Percentiles rank a stretch among this genome's conserved stretches.
Conservation (phyloP, 2,113 vertebrate genomes). For the Plectropomus leopardus region DNA sequence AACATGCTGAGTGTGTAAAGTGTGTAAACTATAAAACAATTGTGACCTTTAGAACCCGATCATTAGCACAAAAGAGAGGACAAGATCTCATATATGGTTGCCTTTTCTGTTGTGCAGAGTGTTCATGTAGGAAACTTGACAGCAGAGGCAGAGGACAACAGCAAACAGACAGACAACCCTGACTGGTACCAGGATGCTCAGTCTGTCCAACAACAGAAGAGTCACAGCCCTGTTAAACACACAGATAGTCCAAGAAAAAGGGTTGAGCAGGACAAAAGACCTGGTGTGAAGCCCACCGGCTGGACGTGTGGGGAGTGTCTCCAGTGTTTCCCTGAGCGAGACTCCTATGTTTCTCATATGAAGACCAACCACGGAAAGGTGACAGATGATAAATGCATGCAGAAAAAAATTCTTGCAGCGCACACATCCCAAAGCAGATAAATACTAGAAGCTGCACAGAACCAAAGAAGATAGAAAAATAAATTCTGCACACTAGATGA, state of each 20-base stretch:
- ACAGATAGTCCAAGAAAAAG: slow-evolving; percentile 66
- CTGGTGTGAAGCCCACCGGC: slow-evolving; percentile 85
- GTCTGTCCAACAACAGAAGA: slow-evolving; percentile 62
- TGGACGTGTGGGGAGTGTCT: slow-evolving; percentile 95
- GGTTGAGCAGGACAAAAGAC: slow-evolving; percentile 77
- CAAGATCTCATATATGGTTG: background rate
- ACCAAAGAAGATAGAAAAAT: too few species aligned
- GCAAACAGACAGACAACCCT: slow-evolving; percentile 76
- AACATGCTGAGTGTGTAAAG: too few species aligned
- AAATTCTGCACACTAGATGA: too few species aligned
- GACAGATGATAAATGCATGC: slow-evolving; percentile 43
- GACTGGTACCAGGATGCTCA: slow-evolving; percentile 66
- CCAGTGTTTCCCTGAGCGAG: slow-evolving; percentile 92
- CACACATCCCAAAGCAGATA: too few species aligned
- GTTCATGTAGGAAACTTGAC: slow-evolving; percentile 87
- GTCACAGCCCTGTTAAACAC: slow-evolving; percentile 55
- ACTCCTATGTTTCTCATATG: slow-evolving; percentile 93
- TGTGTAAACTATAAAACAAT: too few species aligned
- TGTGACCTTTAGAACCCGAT: background rate
- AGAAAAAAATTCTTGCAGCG: too few species aligned
- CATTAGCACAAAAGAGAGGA: background rate
- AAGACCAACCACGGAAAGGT: slow-evolving; percentile 94
- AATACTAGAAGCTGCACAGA: too few species aligned
- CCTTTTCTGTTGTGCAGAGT: slow-evolving; percentile 75
- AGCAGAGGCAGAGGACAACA: slow-evolving; percentile 82